Percentiles rank a stretch among this genome's conserved stretches.
Evolutionary conservation across 1,140 invertebrate genomes (phyloP).

Genomic region (Bombus waltoni): DNA sequence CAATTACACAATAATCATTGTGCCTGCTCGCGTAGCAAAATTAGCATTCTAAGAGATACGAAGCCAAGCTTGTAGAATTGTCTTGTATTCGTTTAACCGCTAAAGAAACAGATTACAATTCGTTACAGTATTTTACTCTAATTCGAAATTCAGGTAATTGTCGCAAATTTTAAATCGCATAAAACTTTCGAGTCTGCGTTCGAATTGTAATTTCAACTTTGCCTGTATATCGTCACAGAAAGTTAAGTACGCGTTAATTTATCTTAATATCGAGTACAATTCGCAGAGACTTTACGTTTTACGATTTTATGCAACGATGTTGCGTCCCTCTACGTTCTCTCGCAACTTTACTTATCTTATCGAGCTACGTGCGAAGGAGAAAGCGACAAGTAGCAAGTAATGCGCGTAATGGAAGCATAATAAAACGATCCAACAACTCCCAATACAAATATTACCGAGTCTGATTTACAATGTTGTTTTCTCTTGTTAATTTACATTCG

Average conservation of each 20-base stretch:
- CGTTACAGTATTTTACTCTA: no score
- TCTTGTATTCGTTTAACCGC: no score
- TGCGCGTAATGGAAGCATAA: not conserved
- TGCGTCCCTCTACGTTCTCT: not conserved
- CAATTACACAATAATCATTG: not conserved
- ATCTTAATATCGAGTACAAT: no score
- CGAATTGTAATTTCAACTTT: not conserved
- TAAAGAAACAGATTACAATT: no score
- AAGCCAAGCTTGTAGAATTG: no score
- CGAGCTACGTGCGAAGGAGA: slow-evolving; percentile 13
- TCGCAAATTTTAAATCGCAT: no score
- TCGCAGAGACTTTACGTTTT: no score
- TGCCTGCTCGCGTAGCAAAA: not conserved
- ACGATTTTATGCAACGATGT: not conserved
- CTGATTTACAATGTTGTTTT: not conserved
- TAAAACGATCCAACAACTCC: not conserved
- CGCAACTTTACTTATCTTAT: slow-evolving; percentile 60
- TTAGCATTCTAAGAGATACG: not conserved
- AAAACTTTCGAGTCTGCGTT: not conserved
- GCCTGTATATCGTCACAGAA: no score
- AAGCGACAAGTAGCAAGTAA: not conserved
- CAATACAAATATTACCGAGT: not conserved
- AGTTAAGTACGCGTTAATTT: no score
- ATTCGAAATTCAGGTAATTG: no score
- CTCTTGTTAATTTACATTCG: not conserved